Conservation (phyloP, 2,888 invertebrate genomes). For the Trichopoda pennipes region DNA sequence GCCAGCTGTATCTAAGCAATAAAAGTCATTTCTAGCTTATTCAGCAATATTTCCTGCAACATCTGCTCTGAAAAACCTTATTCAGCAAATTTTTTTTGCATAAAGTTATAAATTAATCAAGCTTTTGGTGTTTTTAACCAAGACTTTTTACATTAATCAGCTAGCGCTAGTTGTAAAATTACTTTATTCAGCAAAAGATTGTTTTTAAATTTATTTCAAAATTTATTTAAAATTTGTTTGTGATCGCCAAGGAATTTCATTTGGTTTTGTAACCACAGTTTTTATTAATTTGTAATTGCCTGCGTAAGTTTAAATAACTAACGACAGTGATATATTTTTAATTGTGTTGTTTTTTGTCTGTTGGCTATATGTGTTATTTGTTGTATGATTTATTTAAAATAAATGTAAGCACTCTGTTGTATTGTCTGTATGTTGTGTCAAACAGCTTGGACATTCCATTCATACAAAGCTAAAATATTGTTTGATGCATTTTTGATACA, state of each 20-base stretch:
- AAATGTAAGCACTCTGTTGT: background rate
- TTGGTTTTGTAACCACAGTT: conserved; percentile 13
- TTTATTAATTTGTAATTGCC: conserved; percentile 23
- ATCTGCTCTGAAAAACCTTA: background rate
- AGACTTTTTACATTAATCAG: no score
- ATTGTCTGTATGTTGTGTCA: conserved; percentile 3
- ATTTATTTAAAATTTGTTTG: no score
- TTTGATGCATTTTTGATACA: conserved; percentile 28
- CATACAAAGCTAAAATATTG: conserved; percentile 18
- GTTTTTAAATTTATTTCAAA: no score
- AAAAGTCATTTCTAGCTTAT: background rate
- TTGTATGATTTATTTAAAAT: conserved; percentile 38
- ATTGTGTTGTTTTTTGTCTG: conserved; percentile 4
- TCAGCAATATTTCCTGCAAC: background rate
- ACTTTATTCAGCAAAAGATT: background rate
- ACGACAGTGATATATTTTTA: conserved; percentile 19
- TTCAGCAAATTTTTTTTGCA: background rate
- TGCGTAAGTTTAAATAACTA: conserved; percentile 37
- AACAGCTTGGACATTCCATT: conserved; percentile 30
- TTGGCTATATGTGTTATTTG: conserved; percentile 1
- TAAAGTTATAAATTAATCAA: no score
- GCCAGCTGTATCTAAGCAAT: no score
- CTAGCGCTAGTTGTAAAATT: background rate
- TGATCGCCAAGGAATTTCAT: no score
- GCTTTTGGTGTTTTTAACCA: no score